A percentile compares a stretch with the other conserved stretches of the same genome.
Evolutionary conservation across 2,888 invertebrate species (phyloP).

Genomic region (Drosophila acutilabella): DNA sequence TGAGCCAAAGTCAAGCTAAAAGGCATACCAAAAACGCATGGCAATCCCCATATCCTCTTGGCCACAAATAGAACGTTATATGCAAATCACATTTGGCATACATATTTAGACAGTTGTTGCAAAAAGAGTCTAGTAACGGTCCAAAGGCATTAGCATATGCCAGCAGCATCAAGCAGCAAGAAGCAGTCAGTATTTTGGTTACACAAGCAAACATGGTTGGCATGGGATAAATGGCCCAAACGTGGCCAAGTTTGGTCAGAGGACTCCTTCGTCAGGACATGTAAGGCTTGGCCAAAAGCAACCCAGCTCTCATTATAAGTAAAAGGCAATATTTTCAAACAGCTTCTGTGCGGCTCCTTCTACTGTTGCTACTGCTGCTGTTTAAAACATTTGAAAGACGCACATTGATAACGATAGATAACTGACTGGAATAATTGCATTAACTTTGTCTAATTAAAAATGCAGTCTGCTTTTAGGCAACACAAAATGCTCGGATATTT

Average conservation of each 20-base stretch:
- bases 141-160: conserved; percentile 71
- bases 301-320: conserved; percentile 26
- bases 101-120: conserved; percentile 73
- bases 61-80: conserved; percentile 62
- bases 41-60: not conserved
- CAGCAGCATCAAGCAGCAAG: conserved; percentile 34
- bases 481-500: conserved; percentile 39
- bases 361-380: not conserved
- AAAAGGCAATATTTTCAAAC: conserved; percentile 42
- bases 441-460: conserved; percentile 69
- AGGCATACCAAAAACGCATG: conserved; percentile 62
- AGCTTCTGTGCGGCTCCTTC: not conserved
- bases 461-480: conserved; percentile 73
- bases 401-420: conserved; percentile 47
- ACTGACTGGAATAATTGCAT: conserved; percentile 59
- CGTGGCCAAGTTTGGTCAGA: conserved; percentile 3
- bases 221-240: conserved; percentile 36
- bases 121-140: conserved; percentile 48
- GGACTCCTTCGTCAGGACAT: conserved; percentile 14
- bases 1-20: conserved; percentile 43
- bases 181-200: conserved; percentile 24
- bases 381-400: conserved; percentile 28
- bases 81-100: conserved; percentile 79
- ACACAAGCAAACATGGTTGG: conserved; percentile 46
- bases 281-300: conserved; percentile 30